A percentile compares a stretch with the other conserved stretches of the same genome.
These are phyloP conservation scores for Trachelus iudaicus DNA, from an alignment of 2,888 invertebrate species.

Conservation along the genomic window DNA sequence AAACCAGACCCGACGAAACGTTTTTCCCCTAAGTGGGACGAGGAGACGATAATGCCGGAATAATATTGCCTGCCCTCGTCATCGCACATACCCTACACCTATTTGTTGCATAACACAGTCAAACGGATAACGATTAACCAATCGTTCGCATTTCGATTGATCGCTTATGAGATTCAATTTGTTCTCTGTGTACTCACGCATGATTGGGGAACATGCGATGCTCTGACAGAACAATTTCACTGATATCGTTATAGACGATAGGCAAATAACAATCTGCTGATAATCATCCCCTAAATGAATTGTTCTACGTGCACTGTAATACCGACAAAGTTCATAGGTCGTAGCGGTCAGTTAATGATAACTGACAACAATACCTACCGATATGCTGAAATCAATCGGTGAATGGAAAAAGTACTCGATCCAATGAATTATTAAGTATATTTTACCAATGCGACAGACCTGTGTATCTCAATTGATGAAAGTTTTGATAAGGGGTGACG, in stretches of 20 bases:
- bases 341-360: not conserved
- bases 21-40: not conserved
- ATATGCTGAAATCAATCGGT: too few species aligned
- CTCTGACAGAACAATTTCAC: not conserved
- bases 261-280: not conserved
- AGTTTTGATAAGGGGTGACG: not conserved
- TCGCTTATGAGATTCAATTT: not conserved
- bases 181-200: not conserved
- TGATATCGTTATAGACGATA: not conserved
- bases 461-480: not conserved
- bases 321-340: not conserved
- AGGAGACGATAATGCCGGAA: not conserved
- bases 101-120: not conserved
- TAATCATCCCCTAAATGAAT: not conserved
- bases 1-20: not conserved
- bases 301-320: not conserved
- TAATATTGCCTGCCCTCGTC: not conserved
- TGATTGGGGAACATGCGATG: not conserved
- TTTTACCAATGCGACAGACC: too few species aligned
- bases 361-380: too few species aligned
- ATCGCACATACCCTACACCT: not conserved
- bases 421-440: too few species aligned
- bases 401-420: too few species aligned
- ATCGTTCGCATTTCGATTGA: not conserved
- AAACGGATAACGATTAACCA: not conserved